Conservation (phyloP, 2,797 vertebrate genomes). For the Diplodus puntazzo region DNA sequence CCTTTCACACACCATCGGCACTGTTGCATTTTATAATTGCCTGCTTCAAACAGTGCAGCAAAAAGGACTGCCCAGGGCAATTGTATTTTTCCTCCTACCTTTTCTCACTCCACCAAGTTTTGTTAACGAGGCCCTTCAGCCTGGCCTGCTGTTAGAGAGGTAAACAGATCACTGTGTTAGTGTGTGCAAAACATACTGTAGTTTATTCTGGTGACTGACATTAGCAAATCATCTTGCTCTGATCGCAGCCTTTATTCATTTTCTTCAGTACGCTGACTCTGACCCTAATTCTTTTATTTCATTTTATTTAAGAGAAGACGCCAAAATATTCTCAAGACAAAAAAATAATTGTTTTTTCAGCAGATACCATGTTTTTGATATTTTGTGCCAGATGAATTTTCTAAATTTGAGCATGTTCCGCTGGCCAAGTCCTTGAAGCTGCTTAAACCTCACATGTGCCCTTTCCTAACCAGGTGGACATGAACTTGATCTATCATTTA, state of each 20-base stretch:
- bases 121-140: constrained; percentile 58
- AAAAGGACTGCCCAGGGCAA: constrained; percentile 60
- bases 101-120: constrained; percentile 55
- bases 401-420: neutral
- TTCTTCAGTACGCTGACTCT: neutral
- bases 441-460: neutral
- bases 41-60: constrained; percentile 59
- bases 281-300: neutral
- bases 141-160: constrained; percentile 33
- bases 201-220: constrained; percentile 29
- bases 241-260: constrained; percentile 18
- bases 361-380: neutral
- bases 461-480: too few species aligned
- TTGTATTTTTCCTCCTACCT: constrained; percentile 60
- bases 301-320: neutral
- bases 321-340: constrained; percentile 1
- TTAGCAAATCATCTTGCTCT: constrained; percentile 23
- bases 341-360: neutral
- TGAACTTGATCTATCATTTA: too few species aligned
- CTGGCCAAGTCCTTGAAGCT: neutral
- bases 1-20: constrained; percentile 56
- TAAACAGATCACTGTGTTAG: constrained; percentile 37
- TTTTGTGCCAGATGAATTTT: neutral
- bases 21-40: constrained; percentile 61
- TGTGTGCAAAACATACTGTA: constrained; percentile 11